Percentiles rank a stretch among this genome's conserved stretches.
Evolutionary conservation across 2,888 invertebrate species (phyloP).

Genomic region (Morpho deidamia): DNA sequence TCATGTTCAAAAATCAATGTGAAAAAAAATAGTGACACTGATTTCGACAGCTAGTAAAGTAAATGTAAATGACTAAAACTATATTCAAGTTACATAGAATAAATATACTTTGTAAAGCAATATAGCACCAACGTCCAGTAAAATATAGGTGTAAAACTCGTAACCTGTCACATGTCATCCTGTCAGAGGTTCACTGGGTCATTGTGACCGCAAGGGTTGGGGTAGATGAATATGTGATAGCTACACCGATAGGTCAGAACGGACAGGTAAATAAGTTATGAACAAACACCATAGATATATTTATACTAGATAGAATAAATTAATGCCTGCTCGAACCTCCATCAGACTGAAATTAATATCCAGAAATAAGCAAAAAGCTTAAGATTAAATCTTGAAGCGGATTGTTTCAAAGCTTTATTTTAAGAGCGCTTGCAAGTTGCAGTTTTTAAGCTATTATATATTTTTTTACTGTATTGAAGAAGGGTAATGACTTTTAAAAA

Average conservation of each 20-base stretch:
- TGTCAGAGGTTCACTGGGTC: constrained; percentile 43
- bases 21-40: no score
- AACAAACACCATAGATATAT: constrained; percentile 16
- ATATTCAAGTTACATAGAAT: no score
- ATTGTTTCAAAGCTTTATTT: not conserved
- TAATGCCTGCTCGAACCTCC: not conserved
- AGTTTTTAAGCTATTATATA: no score
- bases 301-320: constrained; percentile 3
- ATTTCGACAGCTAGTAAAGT: no score
- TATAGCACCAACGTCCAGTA: not conserved
- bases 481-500: no score
- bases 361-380: no score
- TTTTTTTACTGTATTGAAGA: no score
- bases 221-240: constrained; percentile 57
- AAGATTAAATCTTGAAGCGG: not conserved
- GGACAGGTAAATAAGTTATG: constrained; percentile 48
- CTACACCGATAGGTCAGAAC: constrained; percentile 47
- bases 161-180: constrained; percentile 10
- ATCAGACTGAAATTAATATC: no score
- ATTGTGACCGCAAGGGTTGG: constrained; percentile 46
- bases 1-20: no score
- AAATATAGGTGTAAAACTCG: constrained; percentile 16
- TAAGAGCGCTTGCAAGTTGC: no score
- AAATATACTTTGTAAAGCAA: no score
- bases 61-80: no score